A percentile compares a stretch with the other conserved stretches of the same genome.
Conservation (phyloP, 2,888 invertebrate genomes). For the Alloplasta piceator region DNA sequence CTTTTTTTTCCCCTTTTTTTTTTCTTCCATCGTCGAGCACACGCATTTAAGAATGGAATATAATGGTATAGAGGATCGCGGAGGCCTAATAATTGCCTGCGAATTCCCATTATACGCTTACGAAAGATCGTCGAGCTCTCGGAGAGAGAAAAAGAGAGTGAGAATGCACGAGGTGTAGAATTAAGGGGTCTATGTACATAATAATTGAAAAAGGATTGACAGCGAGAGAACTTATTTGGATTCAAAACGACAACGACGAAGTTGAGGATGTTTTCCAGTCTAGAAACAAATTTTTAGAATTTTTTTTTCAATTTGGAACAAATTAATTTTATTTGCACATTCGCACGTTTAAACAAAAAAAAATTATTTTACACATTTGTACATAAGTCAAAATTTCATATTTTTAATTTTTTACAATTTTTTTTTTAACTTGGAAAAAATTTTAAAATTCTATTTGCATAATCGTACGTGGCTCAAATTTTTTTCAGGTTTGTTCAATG, state of each 20-base stretch:
- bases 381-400: no score
- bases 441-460: no score
- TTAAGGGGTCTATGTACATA: slow-evolving; percentile 45
- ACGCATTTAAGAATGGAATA: slow-evolving; percentile 64
- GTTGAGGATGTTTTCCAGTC: slow-evolving; percentile 8
- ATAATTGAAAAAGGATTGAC: slow-evolving; percentile 54
- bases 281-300: no score
- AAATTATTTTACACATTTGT: no score
- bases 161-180: slow-evolving; percentile 45
- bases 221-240: slow-evolving; percentile 47
- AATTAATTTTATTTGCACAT: no score
- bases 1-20: slow-evolving; percentile 47
- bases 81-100: slow-evolving; percentile 63
- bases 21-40: slow-evolving; percentile 22
- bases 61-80: slow-evolving; percentile 44
- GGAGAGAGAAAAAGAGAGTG: not conserved
- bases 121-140: slow-evolving; percentile 49
- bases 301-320: no score
- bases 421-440: no score
- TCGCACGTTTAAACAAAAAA: no score
- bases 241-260: slow-evolving; percentile 20
- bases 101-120: slow-evolving; percentile 60
- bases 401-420: no score
- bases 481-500: no score
- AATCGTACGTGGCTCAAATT: no score